phyloP scores from a whole-genome alignment of 2,888 invertebrate genomes.

The Conops quadrifasciatus region DNA sequence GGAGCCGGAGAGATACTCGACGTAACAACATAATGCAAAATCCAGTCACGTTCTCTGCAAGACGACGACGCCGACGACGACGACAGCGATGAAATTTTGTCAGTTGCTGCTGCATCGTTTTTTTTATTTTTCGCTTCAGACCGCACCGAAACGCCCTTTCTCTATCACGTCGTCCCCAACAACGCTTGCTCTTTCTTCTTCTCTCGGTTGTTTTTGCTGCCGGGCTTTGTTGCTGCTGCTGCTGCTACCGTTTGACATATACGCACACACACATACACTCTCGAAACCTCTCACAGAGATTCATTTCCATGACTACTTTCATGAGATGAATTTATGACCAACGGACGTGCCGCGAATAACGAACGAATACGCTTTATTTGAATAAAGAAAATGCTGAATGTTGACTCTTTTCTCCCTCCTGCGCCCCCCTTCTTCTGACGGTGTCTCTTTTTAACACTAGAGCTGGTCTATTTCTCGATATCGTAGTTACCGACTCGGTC shows the following conservation, averaged over 20 bases:
- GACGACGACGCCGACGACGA: too few species aligned
- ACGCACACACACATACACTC: not conserved
- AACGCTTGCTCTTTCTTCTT: too few species aligned
- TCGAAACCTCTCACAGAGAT: slow-evolving; percentile 2
- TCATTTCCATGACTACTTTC: slow-evolving; percentile 1
- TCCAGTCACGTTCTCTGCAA: too few species aligned
- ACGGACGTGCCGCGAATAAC: not conserved
- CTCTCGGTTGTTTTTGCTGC: not conserved
- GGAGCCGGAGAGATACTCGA: too few species aligned
- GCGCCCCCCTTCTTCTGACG: not conserved
- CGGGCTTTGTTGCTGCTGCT: not conserved
- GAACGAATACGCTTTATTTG: not conserved
- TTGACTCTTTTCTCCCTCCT: not conserved
- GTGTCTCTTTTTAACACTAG: not conserved
- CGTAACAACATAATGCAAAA: too few species aligned
- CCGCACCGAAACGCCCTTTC: too few species aligned
- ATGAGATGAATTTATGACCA: slow-evolving; percentile 1
- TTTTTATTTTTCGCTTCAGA: too few species aligned
- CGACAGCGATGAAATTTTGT: too few species aligned
- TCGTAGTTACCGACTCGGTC: too few species aligned
- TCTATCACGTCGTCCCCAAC: too few species aligned
- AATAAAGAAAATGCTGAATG: not conserved
- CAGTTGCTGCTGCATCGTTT: too few species aligned
- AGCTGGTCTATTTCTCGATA: too few species aligned
- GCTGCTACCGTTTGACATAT: not conserved